Conservation (phyloP, 2,797 vertebrate species). For the Halcyon leucocephala region DNA sequence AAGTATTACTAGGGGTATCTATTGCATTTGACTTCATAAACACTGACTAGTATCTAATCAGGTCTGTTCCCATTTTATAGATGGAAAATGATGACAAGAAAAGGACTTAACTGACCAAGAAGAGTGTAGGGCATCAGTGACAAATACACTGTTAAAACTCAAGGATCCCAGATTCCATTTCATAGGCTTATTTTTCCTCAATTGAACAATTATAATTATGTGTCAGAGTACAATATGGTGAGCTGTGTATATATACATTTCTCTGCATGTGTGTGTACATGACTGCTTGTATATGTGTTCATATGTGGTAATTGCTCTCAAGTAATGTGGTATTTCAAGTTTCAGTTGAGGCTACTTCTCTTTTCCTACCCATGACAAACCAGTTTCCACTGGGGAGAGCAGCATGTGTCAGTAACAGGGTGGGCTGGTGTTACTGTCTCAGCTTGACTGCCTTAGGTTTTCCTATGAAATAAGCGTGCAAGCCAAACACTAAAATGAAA, state of each 20-base stretch:
- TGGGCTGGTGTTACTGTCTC: not conserved
- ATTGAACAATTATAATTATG: not conserved
- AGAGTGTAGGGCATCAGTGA: not conserved
- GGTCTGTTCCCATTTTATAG: not conserved
- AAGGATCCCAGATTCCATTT: not conserved
- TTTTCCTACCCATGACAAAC: not conserved
- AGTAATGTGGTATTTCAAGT: slow-evolving; percentile 11
- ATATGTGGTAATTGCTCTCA: not conserved
- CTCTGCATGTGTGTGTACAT: not conserved
- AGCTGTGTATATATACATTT: not conserved
- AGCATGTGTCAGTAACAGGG: not conserved
- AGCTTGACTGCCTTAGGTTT: not conserved
- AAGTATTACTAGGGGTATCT: not conserved
- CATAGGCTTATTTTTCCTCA: not conserved
- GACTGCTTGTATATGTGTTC: not conserved
- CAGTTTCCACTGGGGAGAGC: not conserved
- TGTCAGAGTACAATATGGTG: not conserved
- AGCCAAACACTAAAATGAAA: not conserved
- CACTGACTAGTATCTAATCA: not conserved
- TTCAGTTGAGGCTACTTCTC: not conserved
- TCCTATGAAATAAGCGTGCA: not conserved
- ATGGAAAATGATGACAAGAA: not conserved
- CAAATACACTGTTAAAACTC: not conserved
- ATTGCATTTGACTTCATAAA: not conserved
- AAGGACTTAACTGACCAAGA: not conserved